Evolutionary conservation across 2,797 vertebrate species (phyloP).

Genomic region (Spizella passerina): DNA sequence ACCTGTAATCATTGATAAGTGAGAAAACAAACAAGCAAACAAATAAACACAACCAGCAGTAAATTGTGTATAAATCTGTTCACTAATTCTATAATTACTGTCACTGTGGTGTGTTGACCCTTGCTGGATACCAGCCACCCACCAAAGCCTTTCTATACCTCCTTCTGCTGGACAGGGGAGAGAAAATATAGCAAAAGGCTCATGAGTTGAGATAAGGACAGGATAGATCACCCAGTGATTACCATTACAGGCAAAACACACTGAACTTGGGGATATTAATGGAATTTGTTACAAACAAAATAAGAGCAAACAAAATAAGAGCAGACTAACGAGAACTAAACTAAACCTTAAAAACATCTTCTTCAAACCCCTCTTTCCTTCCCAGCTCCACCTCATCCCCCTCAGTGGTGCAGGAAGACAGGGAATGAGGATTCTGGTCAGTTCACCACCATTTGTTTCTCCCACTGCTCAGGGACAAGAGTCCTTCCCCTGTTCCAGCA

Average conservation of each 20-base stretch:
- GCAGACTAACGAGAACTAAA: neutral
- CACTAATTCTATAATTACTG: neutral
- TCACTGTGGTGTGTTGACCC: neutral
- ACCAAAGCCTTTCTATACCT: neutral
- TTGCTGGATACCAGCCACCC: neutral
- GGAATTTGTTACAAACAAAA: neutral
- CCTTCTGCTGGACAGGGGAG: neutral
- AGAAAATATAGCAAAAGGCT: neutral
- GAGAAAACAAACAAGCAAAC: neutral
- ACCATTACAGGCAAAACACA: neutral
- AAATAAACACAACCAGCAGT: neutral
- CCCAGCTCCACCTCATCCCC: neutral
- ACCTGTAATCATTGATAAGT: neutral
- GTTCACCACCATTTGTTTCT: neutral
- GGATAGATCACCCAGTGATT: neutral
- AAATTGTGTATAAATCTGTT: neutral
- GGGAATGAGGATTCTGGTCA: neutral
- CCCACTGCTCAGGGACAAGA: neutral
- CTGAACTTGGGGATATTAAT: neutral
- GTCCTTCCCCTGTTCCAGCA: fast-evolving
- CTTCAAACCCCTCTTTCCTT: neutral
- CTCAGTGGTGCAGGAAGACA: fast-evolving
- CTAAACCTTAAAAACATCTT: neutral
- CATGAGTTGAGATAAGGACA: neutral
- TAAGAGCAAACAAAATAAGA: neutral